Evolutionary conservation across 2,113 vertebrate genomes (phyloP).

Genomic region (Ctenodactylus gundi): DNA sequence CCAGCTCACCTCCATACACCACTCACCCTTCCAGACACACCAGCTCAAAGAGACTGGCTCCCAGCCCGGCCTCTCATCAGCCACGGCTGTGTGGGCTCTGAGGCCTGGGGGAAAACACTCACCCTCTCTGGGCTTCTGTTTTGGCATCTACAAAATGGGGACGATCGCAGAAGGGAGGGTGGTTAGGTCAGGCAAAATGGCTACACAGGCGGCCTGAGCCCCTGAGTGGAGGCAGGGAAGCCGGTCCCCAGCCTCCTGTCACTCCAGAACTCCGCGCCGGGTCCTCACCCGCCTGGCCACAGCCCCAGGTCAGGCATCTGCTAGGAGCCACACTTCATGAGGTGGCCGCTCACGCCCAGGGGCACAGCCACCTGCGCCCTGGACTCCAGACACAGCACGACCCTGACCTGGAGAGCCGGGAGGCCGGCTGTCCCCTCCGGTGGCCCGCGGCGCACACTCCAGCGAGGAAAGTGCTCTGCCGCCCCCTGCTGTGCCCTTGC

Average conservation of each 20-base stretch:
- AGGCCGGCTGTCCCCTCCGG: too few species aligned
- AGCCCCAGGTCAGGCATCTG: not conserved
- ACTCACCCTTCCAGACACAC: not conserved
- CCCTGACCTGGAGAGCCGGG: not conserved
- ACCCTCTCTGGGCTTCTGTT: not conserved
- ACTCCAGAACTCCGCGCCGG: too few species aligned
- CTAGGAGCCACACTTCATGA: not conserved
- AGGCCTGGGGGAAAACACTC: not conserved
- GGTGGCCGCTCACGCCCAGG: not conserved
- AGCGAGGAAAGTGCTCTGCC: too few species aligned
- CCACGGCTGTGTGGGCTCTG: not conserved
- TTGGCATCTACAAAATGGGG: not conserved
- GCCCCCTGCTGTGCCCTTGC: too few species aligned
- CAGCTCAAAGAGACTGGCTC: not conserved
- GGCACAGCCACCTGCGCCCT: not conserved
- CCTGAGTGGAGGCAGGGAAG: not conserved
- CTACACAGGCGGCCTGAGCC: not conserved
- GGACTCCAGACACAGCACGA: fast-evolving
- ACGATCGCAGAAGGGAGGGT: not conserved
- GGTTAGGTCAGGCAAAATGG: not conserved
- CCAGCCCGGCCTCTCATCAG: not conserved
- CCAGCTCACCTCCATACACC: not conserved
- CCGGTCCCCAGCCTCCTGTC: not conserved
- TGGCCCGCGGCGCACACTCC: too few species aligned
- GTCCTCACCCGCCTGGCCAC: too few species aligned